Percentiles rank a stretch among this genome's conserved stretches.
These are phyloP conservation scores for Pipistrellus kuhlii DNA, from an alignment of 2,797 vertebrate species.

Conservation along the genomic window DNA sequence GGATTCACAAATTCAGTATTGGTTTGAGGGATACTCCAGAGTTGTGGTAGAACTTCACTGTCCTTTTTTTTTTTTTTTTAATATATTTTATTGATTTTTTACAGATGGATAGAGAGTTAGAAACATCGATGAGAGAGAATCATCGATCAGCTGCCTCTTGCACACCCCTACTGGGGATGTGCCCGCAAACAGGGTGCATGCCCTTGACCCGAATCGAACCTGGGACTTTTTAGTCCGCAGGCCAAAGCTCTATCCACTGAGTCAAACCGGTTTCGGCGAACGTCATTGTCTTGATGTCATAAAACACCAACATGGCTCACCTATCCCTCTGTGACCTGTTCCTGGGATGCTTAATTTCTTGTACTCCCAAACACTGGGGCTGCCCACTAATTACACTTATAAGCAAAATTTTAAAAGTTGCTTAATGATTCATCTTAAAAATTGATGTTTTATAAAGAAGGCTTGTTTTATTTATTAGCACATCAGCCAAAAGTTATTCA, in stretches of 20 bases:
- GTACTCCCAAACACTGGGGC: neutral
- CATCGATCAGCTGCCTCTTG: too few species aligned
- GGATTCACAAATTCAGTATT: constrained; percentile 18
- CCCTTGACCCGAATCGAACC: too few species aligned
- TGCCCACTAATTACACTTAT: constrained; percentile 43
- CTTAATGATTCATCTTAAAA: constrained; percentile 52
- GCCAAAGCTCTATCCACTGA: too few species aligned
- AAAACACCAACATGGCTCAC: neutral
- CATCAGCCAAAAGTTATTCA: constrained; percentile 44
- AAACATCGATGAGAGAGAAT: too few species aligned
- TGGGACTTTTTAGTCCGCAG: too few species aligned
- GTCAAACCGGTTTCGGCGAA: neutral
- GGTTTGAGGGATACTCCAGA: neutral
- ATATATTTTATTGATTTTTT: too few species aligned
- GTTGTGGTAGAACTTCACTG: neutral
- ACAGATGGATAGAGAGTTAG: too few species aligned
- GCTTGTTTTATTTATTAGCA: constrained; percentile 61
- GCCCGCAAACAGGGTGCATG: too few species aligned
- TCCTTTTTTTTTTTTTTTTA: too few species aligned
- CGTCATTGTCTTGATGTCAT: neutral
- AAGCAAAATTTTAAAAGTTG: constrained; percentile 41
- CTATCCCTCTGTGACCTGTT: neutral
- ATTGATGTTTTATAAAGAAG: constrained; percentile 55
- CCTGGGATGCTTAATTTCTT: constrained; percentile 4
- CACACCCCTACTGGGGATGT: too few species aligned